Evolutionary conservation across 2,113 vertebrate genomes (phyloP).

Genomic region (Pelvicachromis taeniatus): DNA sequence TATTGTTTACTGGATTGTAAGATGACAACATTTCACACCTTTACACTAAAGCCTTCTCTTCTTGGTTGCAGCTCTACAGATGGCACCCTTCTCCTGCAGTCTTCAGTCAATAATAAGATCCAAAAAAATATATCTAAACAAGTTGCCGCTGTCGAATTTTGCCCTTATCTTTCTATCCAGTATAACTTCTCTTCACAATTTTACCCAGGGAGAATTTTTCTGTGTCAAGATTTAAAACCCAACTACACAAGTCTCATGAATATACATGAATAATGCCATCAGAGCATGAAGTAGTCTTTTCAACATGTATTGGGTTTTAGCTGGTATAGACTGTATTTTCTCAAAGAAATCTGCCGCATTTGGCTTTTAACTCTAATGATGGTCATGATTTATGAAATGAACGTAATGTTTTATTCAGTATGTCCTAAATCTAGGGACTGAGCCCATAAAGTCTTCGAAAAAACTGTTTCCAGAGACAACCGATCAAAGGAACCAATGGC

Average conservation of each 20-base stretch:
- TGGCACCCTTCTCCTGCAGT: neutral
- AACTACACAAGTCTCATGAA: neutral
- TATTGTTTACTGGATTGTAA: neutral
- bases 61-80: slow-evolving; percentile 1
- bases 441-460: neutral
- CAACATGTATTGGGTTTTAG: neutral
- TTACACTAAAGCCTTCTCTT: slow-evolving; percentile 6
- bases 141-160: neutral
- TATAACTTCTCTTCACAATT: neutral
- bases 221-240: neutral
- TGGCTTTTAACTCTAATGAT: neutral
- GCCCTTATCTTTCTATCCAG: neutral
- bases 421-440: neutral
- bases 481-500: neutral
- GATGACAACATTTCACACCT: slow-evolving; percentile 6
- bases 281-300: neutral
- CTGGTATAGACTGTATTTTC: neutral
- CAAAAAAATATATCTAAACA: neutral
- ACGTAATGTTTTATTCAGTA: neutral
- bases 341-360: neutral
- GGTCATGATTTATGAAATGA: neutral
- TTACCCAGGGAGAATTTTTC: fast-evolving
- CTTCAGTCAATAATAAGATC: neutral
- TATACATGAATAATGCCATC: neutral
- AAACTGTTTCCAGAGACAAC: neutral